These are phyloP conservation scores for Phalangium opilio DNA, from an alignment of 2,888 invertebrate species.

Conservation along the genomic window DNA sequence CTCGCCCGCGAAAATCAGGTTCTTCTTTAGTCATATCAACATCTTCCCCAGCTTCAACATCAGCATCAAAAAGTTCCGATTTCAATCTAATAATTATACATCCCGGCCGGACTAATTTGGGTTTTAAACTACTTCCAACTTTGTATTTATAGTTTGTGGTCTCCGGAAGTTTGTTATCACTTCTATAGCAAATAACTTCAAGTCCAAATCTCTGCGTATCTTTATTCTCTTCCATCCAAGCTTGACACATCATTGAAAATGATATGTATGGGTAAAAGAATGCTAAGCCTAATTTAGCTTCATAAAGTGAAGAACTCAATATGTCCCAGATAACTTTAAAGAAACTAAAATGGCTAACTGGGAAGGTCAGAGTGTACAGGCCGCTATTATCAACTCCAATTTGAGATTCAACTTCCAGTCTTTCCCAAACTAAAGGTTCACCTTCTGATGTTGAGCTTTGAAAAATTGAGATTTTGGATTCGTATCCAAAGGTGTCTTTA, in stretches of 20 bases:
- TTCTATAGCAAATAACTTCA: conserved; percentile 25
- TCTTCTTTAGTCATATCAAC: conserved; percentile 24
- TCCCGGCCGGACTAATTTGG: conserved; percentile 25
- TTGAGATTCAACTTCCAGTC: conserved; percentile 14
- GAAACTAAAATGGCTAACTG: conserved; percentile 25
- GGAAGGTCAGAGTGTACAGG: conserved; percentile 19
- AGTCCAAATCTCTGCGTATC: conserved; percentile 23
- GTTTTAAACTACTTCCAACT: conserved; percentile 23
- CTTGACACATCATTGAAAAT: conserved; percentile 27
- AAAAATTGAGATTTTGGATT: conserved; percentile 20
- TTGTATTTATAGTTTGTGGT: conserved; percentile 17
- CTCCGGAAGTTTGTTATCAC: conserved; percentile 16
- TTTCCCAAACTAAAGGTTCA: conserved; percentile 21
- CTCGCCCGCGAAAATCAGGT: conserved; percentile 24
- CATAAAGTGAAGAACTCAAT: conserved; percentile 20
- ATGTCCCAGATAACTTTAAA: conserved; percentile 26
- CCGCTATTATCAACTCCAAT: conserved; percentile 8
- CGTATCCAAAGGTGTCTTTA: conserved; percentile 8
- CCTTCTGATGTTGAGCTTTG: conserved; percentile 22
- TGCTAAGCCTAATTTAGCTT: conserved; percentile 24
- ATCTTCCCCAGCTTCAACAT: conserved; percentile 26
- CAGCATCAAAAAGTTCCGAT: conserved; percentile 25
- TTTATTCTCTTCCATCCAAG: conserved; percentile 24
- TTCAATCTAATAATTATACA: conserved; percentile 22
- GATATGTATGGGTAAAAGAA: conserved; percentile 24